Conservation (phyloP, 2,797 vertebrate species). For the Poeciliopsis presidionis region DNA sequence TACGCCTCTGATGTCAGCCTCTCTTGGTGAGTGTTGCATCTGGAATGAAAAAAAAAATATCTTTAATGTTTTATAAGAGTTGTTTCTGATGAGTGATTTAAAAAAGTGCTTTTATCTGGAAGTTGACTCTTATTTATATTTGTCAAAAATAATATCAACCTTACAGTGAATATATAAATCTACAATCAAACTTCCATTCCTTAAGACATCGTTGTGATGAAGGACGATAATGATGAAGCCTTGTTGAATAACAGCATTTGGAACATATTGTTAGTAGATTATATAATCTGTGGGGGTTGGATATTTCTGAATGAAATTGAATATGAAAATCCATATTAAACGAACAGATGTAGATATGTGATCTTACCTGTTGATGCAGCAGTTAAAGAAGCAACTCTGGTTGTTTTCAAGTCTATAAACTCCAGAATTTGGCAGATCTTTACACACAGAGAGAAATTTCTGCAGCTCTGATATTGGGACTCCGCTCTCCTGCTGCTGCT, state of each 20-base stretch:
- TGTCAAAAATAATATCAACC: background rate
- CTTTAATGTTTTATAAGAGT: slow-evolving; percentile 7
- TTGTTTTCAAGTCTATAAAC: slow-evolving; percentile 84
- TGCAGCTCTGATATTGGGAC: slow-evolving; percentile 86
- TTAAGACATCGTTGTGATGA: background rate
- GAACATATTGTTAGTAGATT: background rate
- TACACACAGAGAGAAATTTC: slow-evolving; percentile 87
- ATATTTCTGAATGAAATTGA: background rate
- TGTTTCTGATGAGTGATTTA: background rate
- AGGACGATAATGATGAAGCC: background rate
- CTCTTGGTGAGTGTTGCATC: slow-evolving; percentile 45
- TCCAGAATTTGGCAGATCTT: slow-evolving; percentile 90
- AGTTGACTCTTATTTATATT: background rate
- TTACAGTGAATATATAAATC: background rate
- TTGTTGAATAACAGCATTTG: background rate
- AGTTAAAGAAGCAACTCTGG: slow-evolving; percentile 53
- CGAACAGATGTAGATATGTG: background rate
- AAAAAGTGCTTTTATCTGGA: background rate
- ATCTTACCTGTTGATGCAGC: slow-evolving; percentile 74
- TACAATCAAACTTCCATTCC: background rate
- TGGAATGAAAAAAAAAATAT: slow-evolving; percentile 33
- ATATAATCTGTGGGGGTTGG: background rate
- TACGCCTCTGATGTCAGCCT: slow-evolving; percentile 60
- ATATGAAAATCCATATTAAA: background rate
- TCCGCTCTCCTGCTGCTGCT: slow-evolving; percentile 91